Percentiles rank a stretch among this genome's conserved stretches.
Conservation (phyloP, 2,888 invertebrate genomes). For the Aporophyla lueneburgensis region DNA sequence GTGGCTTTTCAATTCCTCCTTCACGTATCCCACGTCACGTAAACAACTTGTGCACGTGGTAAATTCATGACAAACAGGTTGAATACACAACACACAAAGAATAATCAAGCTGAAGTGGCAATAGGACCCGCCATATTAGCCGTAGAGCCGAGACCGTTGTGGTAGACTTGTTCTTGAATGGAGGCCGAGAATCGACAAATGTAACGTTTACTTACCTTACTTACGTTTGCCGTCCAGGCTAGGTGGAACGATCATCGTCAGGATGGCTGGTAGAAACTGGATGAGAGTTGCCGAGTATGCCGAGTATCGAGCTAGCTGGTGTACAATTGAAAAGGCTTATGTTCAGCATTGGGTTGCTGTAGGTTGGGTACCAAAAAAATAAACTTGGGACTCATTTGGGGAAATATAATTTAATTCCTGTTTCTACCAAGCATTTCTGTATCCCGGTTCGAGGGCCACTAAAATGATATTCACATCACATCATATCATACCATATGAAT, state of each 20-base stretch:
- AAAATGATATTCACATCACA: no score
- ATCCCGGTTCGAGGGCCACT: no score
- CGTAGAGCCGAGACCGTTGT: not conserved
- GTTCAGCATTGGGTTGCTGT: no score
- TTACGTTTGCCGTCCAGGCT: no score
- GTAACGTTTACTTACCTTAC: no score
- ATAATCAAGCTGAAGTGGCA: not conserved
- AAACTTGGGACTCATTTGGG: not conserved
- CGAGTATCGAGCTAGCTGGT: not conserved
- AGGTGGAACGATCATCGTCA: not conserved
- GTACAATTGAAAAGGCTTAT: not conserved
- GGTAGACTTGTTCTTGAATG: not conserved
- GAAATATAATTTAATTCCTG: not conserved
- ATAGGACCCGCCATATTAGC: not conserved
- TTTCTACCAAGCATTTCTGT: not conserved
- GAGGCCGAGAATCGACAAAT: not conserved
- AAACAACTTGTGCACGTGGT: not conserved
- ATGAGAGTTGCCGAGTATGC: not conserved
- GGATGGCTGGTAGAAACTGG: not conserved
- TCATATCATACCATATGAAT: no score
- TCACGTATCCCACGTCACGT: no score
- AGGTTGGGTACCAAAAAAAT: not conserved
- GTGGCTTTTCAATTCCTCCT: not conserved
- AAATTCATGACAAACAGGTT: not conserved
- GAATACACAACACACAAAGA: not conserved